Conservation (phyloP, 1,140 invertebrate species). For the Sinonovacula constricta region DNA sequence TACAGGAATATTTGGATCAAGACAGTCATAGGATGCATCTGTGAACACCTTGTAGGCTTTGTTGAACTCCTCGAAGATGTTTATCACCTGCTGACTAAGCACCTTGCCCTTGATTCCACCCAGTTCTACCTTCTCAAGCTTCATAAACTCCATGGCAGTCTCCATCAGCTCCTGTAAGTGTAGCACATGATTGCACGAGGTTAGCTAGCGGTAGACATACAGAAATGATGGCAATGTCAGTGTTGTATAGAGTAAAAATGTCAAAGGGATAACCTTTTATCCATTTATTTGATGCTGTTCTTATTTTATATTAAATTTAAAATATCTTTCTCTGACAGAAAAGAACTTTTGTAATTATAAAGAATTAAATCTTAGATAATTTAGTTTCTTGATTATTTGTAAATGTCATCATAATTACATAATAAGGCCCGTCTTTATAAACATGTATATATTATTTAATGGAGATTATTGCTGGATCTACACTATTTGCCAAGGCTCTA, state of each 20-base stretch:
- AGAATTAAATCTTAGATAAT: too few species aligned
- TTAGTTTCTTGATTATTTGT: too few species aligned
- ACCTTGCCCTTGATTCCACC: conserved; percentile 92
- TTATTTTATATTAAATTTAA: neutral
- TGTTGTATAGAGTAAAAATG: neutral
- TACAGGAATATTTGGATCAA: conserved; percentile 90
- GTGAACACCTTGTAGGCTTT: conserved; percentile 92
- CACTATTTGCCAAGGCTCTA: too few species aligned
- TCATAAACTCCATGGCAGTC: conserved; percentile 94
- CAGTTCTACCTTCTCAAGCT: conserved; percentile 96
- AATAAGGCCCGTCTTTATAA: too few species aligned
- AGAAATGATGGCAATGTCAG: neutral
- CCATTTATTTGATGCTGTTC: neutral
- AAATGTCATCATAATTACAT: too few species aligned
- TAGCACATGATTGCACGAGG: neutral
- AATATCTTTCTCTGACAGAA: too few species aligned
- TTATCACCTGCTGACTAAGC: conserved; percentile 84
- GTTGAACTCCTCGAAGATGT: conserved; percentile 93
- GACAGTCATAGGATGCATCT: conserved; percentile 88
- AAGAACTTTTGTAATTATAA: too few species aligned
- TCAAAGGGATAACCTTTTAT: too few species aligned
- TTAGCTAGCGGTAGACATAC: neutral
- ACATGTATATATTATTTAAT: too few species aligned
- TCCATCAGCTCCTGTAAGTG: conserved; percentile 91
- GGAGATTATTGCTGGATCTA: too few species aligned